phyloP scores from a whole-genome alignment of 2,888 invertebrate genomes.

The Nomada goodeniana region DNA sequence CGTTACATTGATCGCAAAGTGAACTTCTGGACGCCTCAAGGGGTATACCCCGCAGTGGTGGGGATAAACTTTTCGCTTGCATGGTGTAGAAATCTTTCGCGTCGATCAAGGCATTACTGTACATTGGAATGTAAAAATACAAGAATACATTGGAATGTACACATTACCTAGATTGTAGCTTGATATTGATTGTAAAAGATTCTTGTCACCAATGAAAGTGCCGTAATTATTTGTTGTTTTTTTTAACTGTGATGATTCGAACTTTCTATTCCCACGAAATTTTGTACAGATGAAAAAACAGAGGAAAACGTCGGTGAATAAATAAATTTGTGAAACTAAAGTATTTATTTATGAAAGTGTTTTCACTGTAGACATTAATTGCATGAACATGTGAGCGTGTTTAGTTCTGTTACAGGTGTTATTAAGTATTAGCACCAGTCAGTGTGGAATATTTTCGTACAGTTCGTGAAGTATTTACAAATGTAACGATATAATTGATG shows the following conservation, averaged over 20 bases:
- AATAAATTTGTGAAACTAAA: constrained; percentile 54
- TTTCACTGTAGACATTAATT: constrained; percentile 19
- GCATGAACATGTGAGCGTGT: background rate
- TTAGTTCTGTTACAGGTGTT: constrained; percentile 7
- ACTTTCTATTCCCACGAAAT: constrained; percentile 67
- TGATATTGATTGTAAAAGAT: constrained; percentile 14
- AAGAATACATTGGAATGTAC: background rate
- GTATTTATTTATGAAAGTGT: constrained; percentile 51
- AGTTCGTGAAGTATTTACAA: constrained; percentile 30
- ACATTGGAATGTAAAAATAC: background rate
- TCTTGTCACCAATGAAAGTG: constrained; percentile 8
- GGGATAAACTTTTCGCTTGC: too few relatives aligned
- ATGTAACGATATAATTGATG: background rate
- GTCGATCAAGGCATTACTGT: too few relatives aligned
- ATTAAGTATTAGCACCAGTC: constrained; percentile 5
- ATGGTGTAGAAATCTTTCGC: too few relatives aligned
- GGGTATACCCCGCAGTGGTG: too few relatives aligned
- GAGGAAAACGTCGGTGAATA: constrained; percentile 43
- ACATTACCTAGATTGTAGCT: constrained; percentile 15
- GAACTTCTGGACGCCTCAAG: too few relatives aligned
- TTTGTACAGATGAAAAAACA: constrained; percentile 60
- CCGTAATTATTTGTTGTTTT: constrained; percentile 35
- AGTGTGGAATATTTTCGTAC: background rate
- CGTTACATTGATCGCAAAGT: too few relatives aligned
- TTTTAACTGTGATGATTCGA: constrained; percentile 32